Percentiles rank a stretch among this genome's conserved stretches.
Evolutionary conservation across 2,113 vertebrate genomes (phyloP).

Genomic region (Uropsilus gracilis): DNA sequence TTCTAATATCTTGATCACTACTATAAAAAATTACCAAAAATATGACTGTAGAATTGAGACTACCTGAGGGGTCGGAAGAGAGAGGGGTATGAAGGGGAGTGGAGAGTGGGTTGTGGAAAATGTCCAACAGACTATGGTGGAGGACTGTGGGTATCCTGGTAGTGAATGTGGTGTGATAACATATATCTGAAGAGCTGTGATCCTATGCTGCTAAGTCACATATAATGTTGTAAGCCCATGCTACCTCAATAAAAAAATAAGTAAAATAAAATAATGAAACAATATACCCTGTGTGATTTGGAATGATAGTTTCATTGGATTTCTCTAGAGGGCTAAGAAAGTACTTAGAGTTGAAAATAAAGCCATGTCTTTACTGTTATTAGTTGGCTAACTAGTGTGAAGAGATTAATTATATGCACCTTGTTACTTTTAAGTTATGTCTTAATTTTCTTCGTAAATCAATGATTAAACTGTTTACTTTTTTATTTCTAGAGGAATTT

Average conservation of each 20-base stretch:
- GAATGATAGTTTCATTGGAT: neutral
- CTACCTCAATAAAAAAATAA: too few relatives aligned
- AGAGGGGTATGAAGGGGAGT: too few relatives aligned
- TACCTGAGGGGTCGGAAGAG: too few relatives aligned
- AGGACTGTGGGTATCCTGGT: too few relatives aligned
- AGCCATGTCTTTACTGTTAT: neutral
- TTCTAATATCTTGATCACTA: neutral
- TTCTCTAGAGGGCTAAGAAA: neutral
- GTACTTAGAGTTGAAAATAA: neutral
- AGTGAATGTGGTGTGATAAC: too few relatives aligned
- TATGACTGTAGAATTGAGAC: too few relatives aligned
- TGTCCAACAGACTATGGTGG: too few relatives aligned
- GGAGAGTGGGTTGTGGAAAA: too few relatives aligned
- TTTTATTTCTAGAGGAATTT: conserved; percentile 91
- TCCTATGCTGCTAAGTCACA: too few relatives aligned
- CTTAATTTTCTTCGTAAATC: neutral
- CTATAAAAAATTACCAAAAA: neutral
- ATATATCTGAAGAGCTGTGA: too few relatives aligned
- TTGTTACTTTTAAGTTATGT: neutral
- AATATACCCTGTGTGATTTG: neutral
- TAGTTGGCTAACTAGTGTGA: neutral
- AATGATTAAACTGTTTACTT: conserved; percentile 14
- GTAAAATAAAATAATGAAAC: neutral
- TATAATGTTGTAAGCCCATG: too few relatives aligned
- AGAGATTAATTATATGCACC: neutral